Base-by-base conservation (phyloP, 2,888 invertebrate genomes). In the Mesodorylaimus sp. region DNA sequence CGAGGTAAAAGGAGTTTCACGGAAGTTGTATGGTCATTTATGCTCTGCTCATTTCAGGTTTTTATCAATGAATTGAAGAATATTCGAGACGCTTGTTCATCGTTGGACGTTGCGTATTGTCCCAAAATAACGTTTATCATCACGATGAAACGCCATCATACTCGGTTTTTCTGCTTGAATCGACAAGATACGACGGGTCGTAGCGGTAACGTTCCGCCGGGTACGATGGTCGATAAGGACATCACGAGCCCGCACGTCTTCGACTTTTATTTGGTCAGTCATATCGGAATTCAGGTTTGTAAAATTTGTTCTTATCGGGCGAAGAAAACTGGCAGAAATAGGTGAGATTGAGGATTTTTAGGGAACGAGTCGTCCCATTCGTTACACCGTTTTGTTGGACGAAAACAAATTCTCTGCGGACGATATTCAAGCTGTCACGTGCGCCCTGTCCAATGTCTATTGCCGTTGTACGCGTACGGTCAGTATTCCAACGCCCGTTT, bases 361-460 rank as follows among this genome's bases (percentile, higher is more conserved):
- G 61, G 63, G 63, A n/a, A 57, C 59, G 1, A 61, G 60, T 5
- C 56, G 54, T 27, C 57, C 58, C 5, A 61, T 63, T 10, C 50
- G 57, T 1, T 63, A 63, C 53, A 60, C 60, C 0, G 56, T 63
- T 1, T 43, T 63, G 28, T 42, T 50, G 23, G 58, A 62, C 38
- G 60, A 62, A 26, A 45, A 42, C n/a, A 50, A 53, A 10, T 47
- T 56, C 16, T 21, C 51, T 3, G 52, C 60, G 56, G 56, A 58
- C 37, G 51, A 56, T 16, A 46, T 61, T 21, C 56, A 63, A 47
- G 52, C 52, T 16, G 29, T 59, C 32, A 57, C 61, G 3, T 56
- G 56, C 46, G 50, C 54, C 1, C 54, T 62, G 19, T 54, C 57
- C 37, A 58, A 57, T 52, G 50, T 47, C 29, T 56, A 56, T 45